Evolutionary conservation across 1,140 invertebrate genomes (phyloP).

Genomic region (Leptinotarsa defecta): DNA sequence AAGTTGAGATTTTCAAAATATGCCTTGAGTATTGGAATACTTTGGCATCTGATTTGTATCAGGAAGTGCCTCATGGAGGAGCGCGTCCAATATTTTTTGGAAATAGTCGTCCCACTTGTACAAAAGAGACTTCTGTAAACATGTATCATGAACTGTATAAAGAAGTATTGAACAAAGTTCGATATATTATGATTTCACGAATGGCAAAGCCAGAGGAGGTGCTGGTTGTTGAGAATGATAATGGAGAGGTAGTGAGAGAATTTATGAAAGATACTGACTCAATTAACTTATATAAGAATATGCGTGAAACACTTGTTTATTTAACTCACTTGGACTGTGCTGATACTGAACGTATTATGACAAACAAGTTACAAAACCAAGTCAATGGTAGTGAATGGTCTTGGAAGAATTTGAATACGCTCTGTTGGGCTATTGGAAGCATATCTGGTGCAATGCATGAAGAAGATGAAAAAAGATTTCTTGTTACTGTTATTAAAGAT

Average conservation of each 20-base stretch:
- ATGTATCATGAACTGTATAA: conserved; percentile 42
- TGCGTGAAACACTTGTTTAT: conserved; percentile 98
- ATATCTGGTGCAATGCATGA: conserved; percentile 99
- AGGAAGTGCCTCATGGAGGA: conserved; percentile 62
- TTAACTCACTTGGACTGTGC: conserved; percentile 97
- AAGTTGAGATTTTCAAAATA: conserved; percentile 99
- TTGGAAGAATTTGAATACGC: conserved; percentile 99
- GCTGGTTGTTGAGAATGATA: conserved; percentile 99
- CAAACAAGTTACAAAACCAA: conserved; percentile 97
- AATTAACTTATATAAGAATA: conserved; percentile 99
- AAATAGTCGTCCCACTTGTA: conserved; percentile 50
- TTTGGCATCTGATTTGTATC: conserved; percentile 89
- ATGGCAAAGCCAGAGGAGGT: conserved; percentile 99
- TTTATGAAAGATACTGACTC: conserved; percentile 99
- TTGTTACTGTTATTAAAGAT: conserved; percentile 99
- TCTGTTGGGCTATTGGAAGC: conserved; percentile 99
- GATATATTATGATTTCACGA: conserved; percentile 98
- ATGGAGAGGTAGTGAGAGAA: conserved; percentile 98
- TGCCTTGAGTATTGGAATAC: conserved; percentile 99
- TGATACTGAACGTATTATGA: conserved; percentile 99
- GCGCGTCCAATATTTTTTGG: conserved; percentile 57
- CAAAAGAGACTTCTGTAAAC: conserved; percentile 3
- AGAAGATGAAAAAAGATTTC: conserved; percentile 98
- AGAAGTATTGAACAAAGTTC: conserved; percentile 83
- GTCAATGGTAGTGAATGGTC: conserved; percentile 99